Base-by-base conservation (phyloP, 1,140 invertebrate species). In the Drosophila erecta region DNA sequence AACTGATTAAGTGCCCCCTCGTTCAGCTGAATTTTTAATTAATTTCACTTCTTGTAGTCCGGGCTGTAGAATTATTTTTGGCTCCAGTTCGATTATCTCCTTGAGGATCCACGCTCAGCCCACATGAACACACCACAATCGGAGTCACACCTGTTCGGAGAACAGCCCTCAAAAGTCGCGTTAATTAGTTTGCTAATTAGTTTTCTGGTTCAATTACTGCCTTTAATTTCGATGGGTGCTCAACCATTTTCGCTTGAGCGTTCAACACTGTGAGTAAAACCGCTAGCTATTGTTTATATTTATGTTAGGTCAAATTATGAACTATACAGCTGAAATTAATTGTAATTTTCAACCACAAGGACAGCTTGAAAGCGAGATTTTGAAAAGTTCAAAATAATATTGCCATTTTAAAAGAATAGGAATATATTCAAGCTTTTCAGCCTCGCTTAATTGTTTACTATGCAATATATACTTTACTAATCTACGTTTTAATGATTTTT, bases 111-210 rank as follows among this genome's bases (percentile, higher is more conserved):
- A 81, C 74, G 83, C 56, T 50, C 17, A 55, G 60, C 20, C 53
- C 81, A 75, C 81, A 86, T 86, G 81, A 46, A 41, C 71, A 67
- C 49, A 70, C 24, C 41, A 47, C 66, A 46, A 69, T 47, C 41
- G 62, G 33, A 44, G 12, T 24, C 37, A 33, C 64, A 70, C 64
- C 66, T 70, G 66, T 69, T 38, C 8, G 30, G 24, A 5, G 0
- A 14, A 33, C 41, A 24, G 3, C 2, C 17, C 35, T 17, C 15
- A 22, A 44, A 44, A 44, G 0, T 24, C 46, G 30, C 47, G 33
- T 20, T 70, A 69, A 69, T 67, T 40, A 20, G 47, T 27, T 33
- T 69, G 33, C 22, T 38, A 53, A 56, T 33, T 27, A 14, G 12
- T 38, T 30, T 30, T 30, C 30, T 8, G 8, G 2, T 30, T 30